Evolutionary conservation across 1,140 invertebrate genomes (phyloP).

Genomic region (Drosophila nebulosa): DNA sequence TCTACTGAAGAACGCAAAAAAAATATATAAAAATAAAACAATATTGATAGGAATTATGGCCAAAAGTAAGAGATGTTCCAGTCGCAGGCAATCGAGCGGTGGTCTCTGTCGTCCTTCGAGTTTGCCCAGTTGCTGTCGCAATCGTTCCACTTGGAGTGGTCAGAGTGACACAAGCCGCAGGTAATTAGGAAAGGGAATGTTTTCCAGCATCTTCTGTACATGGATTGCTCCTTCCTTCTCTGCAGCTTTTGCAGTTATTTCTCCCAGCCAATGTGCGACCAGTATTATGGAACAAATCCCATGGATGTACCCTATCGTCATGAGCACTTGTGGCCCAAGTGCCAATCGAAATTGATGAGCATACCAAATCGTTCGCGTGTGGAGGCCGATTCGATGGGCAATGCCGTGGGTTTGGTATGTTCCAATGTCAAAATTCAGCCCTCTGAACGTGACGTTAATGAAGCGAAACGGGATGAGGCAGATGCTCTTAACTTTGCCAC

Average conservation of each 20-base stretch:
- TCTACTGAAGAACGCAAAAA: neutral
- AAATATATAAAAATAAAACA: neutral
- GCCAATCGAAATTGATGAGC: neutral
- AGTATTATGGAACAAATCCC: neutral
- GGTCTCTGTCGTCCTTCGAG: neutral
- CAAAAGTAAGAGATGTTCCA: neutral
- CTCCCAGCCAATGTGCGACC: neutral
- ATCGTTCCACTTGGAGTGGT: slow-evolving; percentile 7
- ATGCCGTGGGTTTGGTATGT: slow-evolving; percentile 27
- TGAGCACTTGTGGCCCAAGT: slow-evolving; percentile 1
- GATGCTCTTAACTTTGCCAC: slow-evolving; percentile 25
- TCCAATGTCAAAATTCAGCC: neutral
- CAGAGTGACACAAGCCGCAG: neutral
- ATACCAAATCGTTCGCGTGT: neutral
- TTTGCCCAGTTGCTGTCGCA: neutral
- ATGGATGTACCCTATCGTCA: neutral
- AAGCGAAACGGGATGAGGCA: neutral
- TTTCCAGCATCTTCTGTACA: neutral
- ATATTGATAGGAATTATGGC: neutral
- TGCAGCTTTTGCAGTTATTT: slow-evolving; percentile 9
- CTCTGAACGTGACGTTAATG: neutral
- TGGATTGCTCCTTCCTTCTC: too few relatives aligned
- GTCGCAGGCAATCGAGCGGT: neutral
- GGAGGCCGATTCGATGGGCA: slow-evolving; percentile 36
- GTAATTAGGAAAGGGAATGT: slow-evolving; percentile 5